Evolutionary conservation across 2,888 invertebrate species (phyloP), one percentile per base, ranked within the genome.

Genomic region (Serripes groenlandicus): DNA sequence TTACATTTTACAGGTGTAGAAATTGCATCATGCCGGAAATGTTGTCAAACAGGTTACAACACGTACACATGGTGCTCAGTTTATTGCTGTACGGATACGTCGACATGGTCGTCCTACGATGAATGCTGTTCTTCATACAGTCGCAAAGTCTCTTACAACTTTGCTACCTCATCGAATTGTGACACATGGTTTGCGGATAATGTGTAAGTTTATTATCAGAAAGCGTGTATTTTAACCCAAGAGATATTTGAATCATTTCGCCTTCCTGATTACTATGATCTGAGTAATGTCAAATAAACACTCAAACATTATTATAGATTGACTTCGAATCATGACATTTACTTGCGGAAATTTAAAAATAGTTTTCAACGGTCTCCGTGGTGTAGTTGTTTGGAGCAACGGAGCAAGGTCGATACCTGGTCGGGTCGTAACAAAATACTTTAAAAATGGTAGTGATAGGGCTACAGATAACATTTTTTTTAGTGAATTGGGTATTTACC

Each of bases 1-100:
- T n/a, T n/a, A n/a, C n/a, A n/a, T n/a, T n/a, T n/a, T n/a, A n/a
- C n/a, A n/a, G n/a, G n/a, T n/a, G n/a, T n/a, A n/a, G n/a, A n/a
- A n/a, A n/a, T n/a, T n/a, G n/a, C n/a, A n/a, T n/a, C n/a, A n/a
- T n/a, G n/a, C n/a, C n/a, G n/a, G n/a, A n/a, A n/a, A n/a, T 62
- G 62, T n/a, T 62, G 62, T 62, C 3, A 34, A 34, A 62, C 62
- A 7, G 62, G 62, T 21, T 62, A 62, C 34, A 34, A 62, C 62
- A 9, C 32, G 2, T 62, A 62, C n/a, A 5, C 4, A n/a, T 62
- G 62, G 62, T 62, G 62, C n/a, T 62, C 62, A 21, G 34, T 32
- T 34, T 62, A 62, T 34, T 62, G 62, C 21, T 62, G 62, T 34
- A 21, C 30, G 2, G 1, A 26, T 15, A 3, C 52, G 3, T 52